Evolutionary conservation across 1,140 invertebrate genomes (phyloP).

Genomic region (Drosophila pruinosa): DNA sequence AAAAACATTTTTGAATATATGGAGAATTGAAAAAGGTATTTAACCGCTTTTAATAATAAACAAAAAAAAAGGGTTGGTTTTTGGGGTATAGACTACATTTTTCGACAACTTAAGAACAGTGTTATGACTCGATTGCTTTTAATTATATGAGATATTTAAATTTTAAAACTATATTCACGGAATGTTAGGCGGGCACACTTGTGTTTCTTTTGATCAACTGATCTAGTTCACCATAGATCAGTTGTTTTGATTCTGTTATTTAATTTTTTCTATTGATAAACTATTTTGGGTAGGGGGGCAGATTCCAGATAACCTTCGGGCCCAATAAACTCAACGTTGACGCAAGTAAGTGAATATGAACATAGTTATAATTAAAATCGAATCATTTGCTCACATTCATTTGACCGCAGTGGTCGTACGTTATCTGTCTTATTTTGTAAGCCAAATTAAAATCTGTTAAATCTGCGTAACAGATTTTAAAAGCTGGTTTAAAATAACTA

Average conservation of each 20-base stretch:
- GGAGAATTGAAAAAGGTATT: too few species aligned
- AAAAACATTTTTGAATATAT: too few species aligned
- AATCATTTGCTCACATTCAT: conserved; percentile 44
- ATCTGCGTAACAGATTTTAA: neutral
- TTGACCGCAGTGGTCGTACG: conserved; percentile 44
- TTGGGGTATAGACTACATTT: too few species aligned
- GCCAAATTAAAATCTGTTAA: neutral
- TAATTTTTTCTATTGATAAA: conserved; percentile 60
- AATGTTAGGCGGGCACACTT: conserved; percentile 3
- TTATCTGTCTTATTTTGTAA: neutral
- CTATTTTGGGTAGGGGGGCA: conserved; percentile 38
- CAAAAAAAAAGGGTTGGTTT: too few species aligned
- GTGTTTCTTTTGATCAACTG: conserved; percentile 14
- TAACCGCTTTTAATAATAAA: too few species aligned
- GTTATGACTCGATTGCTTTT: too few species aligned
- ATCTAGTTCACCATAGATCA: conserved; percentile 18
- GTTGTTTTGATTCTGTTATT: conserved; percentile 54
- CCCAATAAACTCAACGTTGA: conserved; percentile 51
- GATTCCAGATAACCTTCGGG: conserved; percentile 60
- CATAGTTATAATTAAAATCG: conserved; percentile 8
- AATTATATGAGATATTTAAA: too few species aligned
- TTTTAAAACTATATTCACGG: too few species aligned
- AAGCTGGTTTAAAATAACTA: neutral
- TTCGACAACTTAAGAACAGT: too few species aligned
- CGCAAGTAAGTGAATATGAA: conserved; percentile 52